A percentile compares a stretch with the other conserved stretches of the same genome.
phyloP scores from a whole-genome alignment of 2,888 invertebrate species.

The Diarsia brunnea region DNA sequence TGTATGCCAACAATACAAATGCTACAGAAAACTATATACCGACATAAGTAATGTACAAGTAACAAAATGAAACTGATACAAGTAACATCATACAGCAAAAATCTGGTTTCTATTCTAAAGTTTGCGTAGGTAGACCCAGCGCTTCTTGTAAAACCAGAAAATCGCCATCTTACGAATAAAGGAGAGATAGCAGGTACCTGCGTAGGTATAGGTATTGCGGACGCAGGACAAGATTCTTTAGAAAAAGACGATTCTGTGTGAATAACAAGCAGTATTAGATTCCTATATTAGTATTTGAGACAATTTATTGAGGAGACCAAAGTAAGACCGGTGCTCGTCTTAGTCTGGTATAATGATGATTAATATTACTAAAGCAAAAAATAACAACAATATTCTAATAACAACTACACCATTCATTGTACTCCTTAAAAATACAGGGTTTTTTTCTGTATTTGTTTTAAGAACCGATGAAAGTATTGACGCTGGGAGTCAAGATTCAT shows the following conservation, averaged over 20 bases:
- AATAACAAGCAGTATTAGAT: conserved; percentile 5
- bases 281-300: not conserved
- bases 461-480: not conserved
- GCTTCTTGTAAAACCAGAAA: conserved; percentile 59
- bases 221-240: conserved; percentile 33
- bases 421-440: not conserved
- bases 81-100: conserved; percentile 55
- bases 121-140: conserved; percentile 54
- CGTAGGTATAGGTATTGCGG: conserved; percentile 26
- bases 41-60: conserved; percentile 9
- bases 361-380: not conserved
- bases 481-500: not conserved
- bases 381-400: not conserved
- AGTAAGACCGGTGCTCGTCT: not conserved
- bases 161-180: conserved; percentile 56
- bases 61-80: conserved; percentile 39
- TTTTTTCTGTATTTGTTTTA: not conserved
- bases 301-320: not conserved
- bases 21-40: not conserved
- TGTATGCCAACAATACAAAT: not conserved
- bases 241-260: not conserved
- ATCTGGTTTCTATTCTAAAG: conserved; percentile 61
- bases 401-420: not conserved
- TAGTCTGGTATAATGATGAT: not conserved
- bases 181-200: conserved; percentile 40